Evolutionary conservation across 2,888 invertebrate genomes (phyloP).

Genomic region (Drosophila meridiana): DNA sequence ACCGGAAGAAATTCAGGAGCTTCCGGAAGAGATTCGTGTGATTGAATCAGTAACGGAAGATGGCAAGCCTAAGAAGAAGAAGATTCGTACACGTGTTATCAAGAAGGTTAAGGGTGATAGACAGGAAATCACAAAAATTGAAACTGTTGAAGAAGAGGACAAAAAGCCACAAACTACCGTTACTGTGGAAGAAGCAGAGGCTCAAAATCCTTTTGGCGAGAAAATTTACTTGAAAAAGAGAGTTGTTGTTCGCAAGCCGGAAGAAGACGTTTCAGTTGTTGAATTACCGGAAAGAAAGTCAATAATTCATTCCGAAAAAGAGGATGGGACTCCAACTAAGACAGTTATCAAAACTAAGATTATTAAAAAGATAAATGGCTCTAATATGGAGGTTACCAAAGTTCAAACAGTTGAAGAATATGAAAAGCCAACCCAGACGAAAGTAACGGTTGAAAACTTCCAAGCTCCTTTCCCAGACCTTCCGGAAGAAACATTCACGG

Average conservation of each 20-base stretch:
- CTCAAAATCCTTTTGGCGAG: conserved; percentile 35
- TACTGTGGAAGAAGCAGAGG: conserved; percentile 63
- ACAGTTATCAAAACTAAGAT: conserved; percentile 85
- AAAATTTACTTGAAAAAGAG: conserved; percentile 70
- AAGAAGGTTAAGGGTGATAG: conserved; percentile 68
- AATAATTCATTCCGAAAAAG: conserved; percentile 83
- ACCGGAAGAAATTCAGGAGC: conserved; percentile 42
- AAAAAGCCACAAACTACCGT: conserved; percentile 56
- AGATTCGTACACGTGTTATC: conserved; percentile 67
- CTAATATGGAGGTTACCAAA: conserved; percentile 75
- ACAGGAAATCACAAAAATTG: conserved; percentile 67
- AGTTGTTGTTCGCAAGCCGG: conserved; percentile 72
- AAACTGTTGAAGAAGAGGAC: conserved; percentile 65
- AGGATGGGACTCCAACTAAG: conserved; percentile 83
- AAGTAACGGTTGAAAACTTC: conserved; percentile 70
- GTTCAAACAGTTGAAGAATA: conserved; percentile 48
- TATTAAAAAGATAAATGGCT: conserved; percentile 85
- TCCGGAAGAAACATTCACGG: conserved; percentile 65
- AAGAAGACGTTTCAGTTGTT: conserved; percentile 76
- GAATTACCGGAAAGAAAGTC: conserved; percentile 83
- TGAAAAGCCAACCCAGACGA: conserved; percentile 45
- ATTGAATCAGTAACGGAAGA: conserved; percentile 56
- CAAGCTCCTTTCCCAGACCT: conserved; percentile 79
- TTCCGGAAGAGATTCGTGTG: conserved; percentile 64
- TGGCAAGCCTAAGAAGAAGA: conserved; percentile 52